Evolutionary conservation across 2,797 vertebrate genomes (phyloP).

Genomic region (Oreortyx pictus): DNA sequence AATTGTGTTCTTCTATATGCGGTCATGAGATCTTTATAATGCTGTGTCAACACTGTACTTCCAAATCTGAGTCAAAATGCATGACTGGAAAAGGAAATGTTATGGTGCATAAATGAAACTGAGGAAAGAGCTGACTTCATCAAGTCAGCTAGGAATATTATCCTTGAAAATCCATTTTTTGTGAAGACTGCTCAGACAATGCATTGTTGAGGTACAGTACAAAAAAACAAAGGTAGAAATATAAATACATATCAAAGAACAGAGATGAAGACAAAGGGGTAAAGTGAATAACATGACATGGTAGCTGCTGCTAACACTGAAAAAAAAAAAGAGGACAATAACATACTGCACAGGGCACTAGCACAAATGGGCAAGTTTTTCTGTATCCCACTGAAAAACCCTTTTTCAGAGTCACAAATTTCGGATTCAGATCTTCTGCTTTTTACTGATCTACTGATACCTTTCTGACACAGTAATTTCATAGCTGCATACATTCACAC

Average conservation of each 20-base stretch:
- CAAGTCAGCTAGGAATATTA: background rate
- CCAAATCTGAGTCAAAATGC: fast-evolving
- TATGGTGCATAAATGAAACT: background rate
- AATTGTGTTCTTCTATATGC: background rate
- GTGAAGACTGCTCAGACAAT: background rate
- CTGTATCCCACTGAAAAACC: background rate
- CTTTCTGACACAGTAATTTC: background rate
- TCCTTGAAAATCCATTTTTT: background rate
- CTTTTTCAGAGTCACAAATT: background rate
- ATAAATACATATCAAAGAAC: background rate
- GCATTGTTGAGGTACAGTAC: background rate
- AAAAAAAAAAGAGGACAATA: background rate
- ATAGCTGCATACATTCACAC: background rate
- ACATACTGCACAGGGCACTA: background rate
- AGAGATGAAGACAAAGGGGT: background rate
- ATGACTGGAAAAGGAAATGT: background rate
- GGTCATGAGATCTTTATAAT: background rate
- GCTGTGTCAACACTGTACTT: background rate
- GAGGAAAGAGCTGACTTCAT: background rate
- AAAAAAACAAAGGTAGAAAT: conserved; percentile 1
- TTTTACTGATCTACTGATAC: background rate
- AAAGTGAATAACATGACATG: background rate
- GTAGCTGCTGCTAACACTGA: background rate
- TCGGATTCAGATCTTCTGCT: background rate
- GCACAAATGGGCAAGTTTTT: fast-evolving